Percentiles rank a stretch among this genome's conserved stretches.
Evolutionary conservation across 2,888 invertebrate species (phyloP).

Genomic region (Cryptus armator): DNA sequence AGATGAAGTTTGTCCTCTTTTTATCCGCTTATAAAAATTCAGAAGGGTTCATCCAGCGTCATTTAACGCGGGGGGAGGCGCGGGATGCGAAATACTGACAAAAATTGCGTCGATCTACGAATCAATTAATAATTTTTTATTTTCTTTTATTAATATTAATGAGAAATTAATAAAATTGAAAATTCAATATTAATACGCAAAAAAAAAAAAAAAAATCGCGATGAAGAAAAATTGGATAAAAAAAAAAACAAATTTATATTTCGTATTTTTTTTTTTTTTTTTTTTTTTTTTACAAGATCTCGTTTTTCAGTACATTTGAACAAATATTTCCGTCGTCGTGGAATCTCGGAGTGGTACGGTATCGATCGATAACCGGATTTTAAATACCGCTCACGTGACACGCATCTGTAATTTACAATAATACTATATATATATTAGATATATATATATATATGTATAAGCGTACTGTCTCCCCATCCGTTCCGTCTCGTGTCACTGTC

Average conservation of each 20-base stretch:
- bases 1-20: too few species aligned
- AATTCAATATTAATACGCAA: too few species aligned
- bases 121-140: too few species aligned
- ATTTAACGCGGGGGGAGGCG: too few species aligned
- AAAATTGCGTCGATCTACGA: too few species aligned
- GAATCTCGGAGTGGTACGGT: neutral
- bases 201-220: neutral
- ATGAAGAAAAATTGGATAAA: neutral
- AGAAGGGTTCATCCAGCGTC: too few species aligned
- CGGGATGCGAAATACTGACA: too few species aligned
- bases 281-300: neutral
- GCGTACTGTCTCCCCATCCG: conserved; percentile 71
- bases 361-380: conserved; percentile 11
- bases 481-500: conserved; percentile 35
- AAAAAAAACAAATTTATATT: conserved; percentile 20
- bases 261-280: conserved; percentile 26
- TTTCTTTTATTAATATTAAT: too few species aligned
- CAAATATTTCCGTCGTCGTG: conserved; percentile 9
- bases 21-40: too few species aligned
- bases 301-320: conserved; percentile 19
- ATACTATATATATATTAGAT: neutral
- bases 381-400: conserved; percentile 18
- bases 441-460: conserved; percentile 55
- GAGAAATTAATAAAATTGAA: too few species aligned
- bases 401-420: conserved; percentile 33